Percentiles rank a stretch among this genome's conserved stretches.
phyloP scores from a whole-genome alignment of 2,113 vertebrate species.

The Hypomesus transpacificus region DNA sequence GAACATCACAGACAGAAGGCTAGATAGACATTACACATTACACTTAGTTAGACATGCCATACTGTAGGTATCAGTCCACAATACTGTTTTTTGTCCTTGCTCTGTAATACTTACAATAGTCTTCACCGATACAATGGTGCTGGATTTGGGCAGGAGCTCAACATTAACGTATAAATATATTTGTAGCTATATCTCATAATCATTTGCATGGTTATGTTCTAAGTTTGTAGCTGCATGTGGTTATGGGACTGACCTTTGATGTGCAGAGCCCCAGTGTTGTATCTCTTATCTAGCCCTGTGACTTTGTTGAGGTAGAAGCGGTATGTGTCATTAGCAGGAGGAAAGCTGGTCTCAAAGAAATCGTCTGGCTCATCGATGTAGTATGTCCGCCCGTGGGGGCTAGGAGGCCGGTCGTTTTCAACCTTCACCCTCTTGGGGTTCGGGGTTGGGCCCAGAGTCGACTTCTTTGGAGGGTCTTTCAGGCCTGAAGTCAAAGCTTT shows the following conservation, averaged over 20 bases:
- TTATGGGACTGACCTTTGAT: conserved; percentile 81
- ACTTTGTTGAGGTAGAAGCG: conserved; percentile 94
- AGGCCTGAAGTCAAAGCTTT: conserved; percentile 40
- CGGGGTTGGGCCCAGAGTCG: conserved; percentile 34
- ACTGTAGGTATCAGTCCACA: no score
- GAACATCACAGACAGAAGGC: no score
- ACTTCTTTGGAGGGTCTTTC: conserved; percentile 33
- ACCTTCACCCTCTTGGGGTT: conserved; percentile 59
- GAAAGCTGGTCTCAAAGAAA: conserved; percentile 76
- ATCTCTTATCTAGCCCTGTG: conserved; percentile 80
- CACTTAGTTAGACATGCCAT: no score
- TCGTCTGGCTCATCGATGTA: conserved; percentile 65
- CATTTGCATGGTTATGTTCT: no score
- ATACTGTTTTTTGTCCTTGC: no score
- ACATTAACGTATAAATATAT: no score
- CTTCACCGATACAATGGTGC: no score
- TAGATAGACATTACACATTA: no score
- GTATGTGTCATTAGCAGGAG: conserved; percentile 76
- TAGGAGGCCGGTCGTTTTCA: conserved; percentile 49
- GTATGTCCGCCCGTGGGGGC: conserved; percentile 51
- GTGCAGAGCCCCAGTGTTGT: conserved; percentile 87
- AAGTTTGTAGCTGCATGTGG: neutral
- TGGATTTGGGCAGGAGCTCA: no score
- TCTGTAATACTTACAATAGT: no score
- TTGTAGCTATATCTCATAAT: no score